phyloP scores from a whole-genome alignment of 2,797 vertebrate species.

The Schizothorax lantsangensis region DNA sequence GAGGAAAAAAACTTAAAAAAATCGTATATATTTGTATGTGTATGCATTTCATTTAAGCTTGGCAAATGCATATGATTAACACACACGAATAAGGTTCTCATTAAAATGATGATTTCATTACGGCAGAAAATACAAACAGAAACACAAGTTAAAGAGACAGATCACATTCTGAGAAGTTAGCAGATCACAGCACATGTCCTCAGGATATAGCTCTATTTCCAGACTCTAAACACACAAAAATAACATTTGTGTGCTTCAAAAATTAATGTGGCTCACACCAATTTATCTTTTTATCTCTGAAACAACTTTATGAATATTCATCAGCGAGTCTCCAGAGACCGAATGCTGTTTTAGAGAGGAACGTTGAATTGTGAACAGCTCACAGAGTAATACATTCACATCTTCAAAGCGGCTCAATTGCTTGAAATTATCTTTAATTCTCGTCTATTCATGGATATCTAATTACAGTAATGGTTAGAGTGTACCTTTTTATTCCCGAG shows the following conservation, averaged over 20 bases:
- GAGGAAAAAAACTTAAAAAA: neutral
- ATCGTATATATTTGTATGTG: neutral
- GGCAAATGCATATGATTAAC: neutral
- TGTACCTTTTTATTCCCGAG: neutral
- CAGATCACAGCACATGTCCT: conserved; percentile 27
- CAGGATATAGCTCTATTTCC: conserved; percentile 27
- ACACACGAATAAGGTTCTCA: neutral
- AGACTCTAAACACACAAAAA: conserved; percentile 16
- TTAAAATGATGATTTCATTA: neutral
- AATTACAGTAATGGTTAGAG: conserved; percentile 47
- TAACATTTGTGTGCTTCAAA: conserved; percentile 18
- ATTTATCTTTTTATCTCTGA: conserved; percentile 38
- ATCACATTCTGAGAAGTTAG: neutral
- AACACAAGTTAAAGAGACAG: conserved; percentile 9
- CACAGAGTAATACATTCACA: conserved; percentile 33
- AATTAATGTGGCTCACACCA: conserved; percentile 27
- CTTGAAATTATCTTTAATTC: conserved; percentile 51
- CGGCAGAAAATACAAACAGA: neutral
- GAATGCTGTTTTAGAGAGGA: conserved; percentile 23
- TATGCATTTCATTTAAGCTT: neutral
- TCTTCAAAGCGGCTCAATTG: conserved; percentile 52
- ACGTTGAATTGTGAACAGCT: conserved; percentile 10
- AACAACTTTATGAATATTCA: conserved; percentile 49
- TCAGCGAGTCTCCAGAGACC: conserved; percentile 1
- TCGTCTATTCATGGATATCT: conserved; percentile 33